These are phyloP conservation scores for Cricetomys ansorgei DNA, from an alignment of 2,113 vertebrate genomes.

Conservation along the genomic window DNA sequence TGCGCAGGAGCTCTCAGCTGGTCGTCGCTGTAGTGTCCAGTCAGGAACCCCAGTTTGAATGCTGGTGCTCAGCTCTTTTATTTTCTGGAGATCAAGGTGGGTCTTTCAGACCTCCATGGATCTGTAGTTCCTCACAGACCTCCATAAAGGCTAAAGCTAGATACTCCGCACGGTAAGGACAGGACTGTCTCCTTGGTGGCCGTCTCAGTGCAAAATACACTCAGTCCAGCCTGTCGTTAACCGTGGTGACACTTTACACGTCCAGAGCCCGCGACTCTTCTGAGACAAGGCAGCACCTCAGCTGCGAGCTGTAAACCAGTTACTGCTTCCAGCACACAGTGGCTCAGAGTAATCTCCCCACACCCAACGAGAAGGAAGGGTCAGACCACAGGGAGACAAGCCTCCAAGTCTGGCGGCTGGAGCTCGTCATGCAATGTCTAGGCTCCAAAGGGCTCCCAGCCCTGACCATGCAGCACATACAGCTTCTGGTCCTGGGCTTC, in stretches of 20 bases:
- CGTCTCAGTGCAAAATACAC: neutral
- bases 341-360: neutral
- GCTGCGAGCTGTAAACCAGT: neutral
- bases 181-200: neutral
- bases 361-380: neutral
- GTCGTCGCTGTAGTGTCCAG: neutral
- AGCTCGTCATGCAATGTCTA: neutral
- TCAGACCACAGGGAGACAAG: neutral
- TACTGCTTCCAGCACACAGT: neutral
- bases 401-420: neutral
- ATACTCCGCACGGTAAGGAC: neutral
- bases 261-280: neutral
- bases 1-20: neutral
- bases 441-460: neutral
- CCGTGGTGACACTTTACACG: neutral
- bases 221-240: neutral
- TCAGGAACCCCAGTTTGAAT: too few species aligned
- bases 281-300: neutral
- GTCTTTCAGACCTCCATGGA: neutral
- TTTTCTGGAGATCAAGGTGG: too few species aligned
- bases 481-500: neutral
- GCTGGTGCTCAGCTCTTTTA: neutral
- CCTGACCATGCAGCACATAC: neutral
- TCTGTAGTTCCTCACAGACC: neutral
- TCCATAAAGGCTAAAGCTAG: neutral